phyloP scores from a whole-genome alignment of 2,113 vertebrate species.

The Marmota monax region DNA sequence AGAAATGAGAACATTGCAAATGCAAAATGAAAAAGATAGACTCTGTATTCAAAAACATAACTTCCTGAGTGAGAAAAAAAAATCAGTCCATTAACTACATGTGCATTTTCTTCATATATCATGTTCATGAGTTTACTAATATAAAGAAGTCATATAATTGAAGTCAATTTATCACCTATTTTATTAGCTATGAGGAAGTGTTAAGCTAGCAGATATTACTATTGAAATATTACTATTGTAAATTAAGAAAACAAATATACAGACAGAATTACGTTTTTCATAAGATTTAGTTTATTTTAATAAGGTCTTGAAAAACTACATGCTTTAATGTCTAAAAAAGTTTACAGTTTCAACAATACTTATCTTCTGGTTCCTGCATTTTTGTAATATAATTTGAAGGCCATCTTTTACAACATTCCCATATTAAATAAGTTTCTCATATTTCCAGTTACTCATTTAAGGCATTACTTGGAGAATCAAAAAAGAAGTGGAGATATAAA shows the following conservation, averaged over 20 bases:
- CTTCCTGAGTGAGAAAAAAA: neutral
- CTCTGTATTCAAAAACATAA: neutral
- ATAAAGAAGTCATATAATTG: neutral
- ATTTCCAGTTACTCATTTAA: neutral
- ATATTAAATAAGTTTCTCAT: neutral
- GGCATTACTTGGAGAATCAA: neutral
- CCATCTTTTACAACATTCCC: neutral
- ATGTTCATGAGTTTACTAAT: neutral
- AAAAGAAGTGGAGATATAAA: neutral
- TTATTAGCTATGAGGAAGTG: neutral
- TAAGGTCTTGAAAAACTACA: neutral
- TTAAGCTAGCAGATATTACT: neutral
- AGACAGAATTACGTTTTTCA: neutral
- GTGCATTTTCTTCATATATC: neutral
- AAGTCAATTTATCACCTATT: neutral
- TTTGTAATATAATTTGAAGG: constrained; percentile 4
- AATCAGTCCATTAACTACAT: neutral
- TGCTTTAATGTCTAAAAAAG: neutral
- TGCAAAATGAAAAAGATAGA: neutral
- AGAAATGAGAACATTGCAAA: neutral
- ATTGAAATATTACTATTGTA: neutral
- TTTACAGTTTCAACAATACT: neutral
- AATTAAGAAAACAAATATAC: neutral
- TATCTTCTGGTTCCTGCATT: neutral
- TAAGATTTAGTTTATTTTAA: neutral